Conservation (phyloP, 2,888 invertebrate genomes). For the Ochlodes sylvanus region DNA sequence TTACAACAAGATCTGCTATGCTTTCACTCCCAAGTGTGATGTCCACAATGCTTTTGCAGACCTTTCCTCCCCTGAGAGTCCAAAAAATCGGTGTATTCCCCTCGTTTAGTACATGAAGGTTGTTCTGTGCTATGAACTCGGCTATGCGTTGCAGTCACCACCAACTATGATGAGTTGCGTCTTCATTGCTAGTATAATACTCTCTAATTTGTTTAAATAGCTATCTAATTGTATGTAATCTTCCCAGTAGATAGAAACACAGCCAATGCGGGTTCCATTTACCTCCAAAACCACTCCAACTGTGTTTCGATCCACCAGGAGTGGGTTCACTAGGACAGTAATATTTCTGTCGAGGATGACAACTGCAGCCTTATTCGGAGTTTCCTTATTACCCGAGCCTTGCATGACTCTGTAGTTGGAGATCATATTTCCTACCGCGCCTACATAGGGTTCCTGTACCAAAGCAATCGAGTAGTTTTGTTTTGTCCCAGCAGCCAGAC, state of each 20-base stretch:
- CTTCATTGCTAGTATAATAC: not conserved
- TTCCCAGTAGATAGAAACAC: too few species aligned
- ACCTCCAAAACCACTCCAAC: not conserved
- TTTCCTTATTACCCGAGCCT: too few species aligned
- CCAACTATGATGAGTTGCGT: too few species aligned
- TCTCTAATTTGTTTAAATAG: not conserved
- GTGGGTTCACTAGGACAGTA: not conserved
- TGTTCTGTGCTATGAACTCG: conserved; percentile 5
- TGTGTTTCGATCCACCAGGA: not conserved
- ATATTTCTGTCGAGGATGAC: not conserved
- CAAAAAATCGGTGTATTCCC: conserved; percentile 26
- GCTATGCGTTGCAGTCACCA: conserved; percentile 37
- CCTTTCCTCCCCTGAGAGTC: conserved; percentile 15
- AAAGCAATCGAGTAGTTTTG: not conserved
- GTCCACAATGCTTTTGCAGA: too few species aligned
- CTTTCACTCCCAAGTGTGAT: too few species aligned
- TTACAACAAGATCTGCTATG: too few species aligned
- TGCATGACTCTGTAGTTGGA: not conserved
- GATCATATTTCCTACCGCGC: too few species aligned
- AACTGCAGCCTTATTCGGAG: not conserved
- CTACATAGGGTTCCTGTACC: not conserved
- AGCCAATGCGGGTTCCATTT: not conserved
- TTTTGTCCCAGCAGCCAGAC: not conserved
- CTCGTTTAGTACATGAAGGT: conserved; percentile 20
- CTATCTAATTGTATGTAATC: not conserved